A percentile compares a stretch with the other conserved stretches of the same genome.
phyloP scores from a whole-genome alignment of 30 jellyfish, hydroid and myxozoan genomes.

The Aurelia aurita region DNA sequence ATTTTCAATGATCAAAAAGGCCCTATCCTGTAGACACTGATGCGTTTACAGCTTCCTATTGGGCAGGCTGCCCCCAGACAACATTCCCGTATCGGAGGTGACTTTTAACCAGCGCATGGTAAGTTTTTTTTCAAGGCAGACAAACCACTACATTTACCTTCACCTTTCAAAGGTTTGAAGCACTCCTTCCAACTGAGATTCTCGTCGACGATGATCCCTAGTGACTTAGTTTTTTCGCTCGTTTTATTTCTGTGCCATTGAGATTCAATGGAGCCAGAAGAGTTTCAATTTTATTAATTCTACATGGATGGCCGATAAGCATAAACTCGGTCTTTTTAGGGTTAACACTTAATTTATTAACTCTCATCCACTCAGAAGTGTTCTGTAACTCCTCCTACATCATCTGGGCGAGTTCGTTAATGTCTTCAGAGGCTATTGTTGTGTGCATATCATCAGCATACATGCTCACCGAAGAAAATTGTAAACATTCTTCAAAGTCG shows the following conservation, averaged over 20 bases:
- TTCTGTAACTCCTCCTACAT: not conserved
- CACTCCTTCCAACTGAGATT: too few species aligned
- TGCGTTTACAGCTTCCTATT: too few species aligned
- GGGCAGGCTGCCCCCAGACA: too few species aligned
- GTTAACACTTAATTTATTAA: not conserved
- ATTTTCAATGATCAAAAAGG: too few species aligned
- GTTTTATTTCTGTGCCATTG: not conserved
- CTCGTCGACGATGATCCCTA: not conserved
- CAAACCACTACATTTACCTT: not conserved
- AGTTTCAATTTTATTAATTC: too few species aligned
- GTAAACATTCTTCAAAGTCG: not conserved
- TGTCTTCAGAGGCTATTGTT: not conserved
- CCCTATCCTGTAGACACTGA: too few species aligned
- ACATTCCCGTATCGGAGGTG: too few species aligned
- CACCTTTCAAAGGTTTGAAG: not conserved
- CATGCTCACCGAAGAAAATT: not conserved
- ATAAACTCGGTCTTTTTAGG: conserved; percentile 1
- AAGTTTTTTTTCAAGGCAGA: too few species aligned
- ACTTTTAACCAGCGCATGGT: too few species aligned
- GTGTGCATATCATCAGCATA: not conserved
- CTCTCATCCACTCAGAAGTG: not conserved
- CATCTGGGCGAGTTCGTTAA: not conserved
- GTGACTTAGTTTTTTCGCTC: not conserved
- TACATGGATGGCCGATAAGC: conserved; percentile 5
- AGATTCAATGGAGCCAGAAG: not conserved